Conservation (phyloP, 2,113 vertebrate species). For the Sphyrna mokarran region DNA sequence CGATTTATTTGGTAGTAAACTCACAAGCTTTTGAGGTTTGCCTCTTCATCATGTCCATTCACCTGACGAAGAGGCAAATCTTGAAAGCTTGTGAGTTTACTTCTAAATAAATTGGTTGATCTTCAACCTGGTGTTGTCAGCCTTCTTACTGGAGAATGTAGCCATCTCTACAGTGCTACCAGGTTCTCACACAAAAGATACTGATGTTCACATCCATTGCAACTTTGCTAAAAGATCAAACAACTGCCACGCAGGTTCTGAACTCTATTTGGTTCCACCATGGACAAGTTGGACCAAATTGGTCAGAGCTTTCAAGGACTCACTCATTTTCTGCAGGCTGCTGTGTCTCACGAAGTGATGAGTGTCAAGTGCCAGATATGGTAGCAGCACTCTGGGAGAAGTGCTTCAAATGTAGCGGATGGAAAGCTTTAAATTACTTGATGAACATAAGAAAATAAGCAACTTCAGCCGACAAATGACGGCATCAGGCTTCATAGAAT, state of each 20-base stretch:
- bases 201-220: not conserved
- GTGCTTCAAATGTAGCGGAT: not conserved
- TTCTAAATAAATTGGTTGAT: too few species aligned
- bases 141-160: not conserved
- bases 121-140: too few species aligned
- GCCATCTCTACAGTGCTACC: not conserved
- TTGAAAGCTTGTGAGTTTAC: too few species aligned
- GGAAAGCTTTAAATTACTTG: not conserved
- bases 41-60: too few species aligned
- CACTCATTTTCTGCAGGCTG: not conserved
- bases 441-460: too few species aligned
- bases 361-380: not conserved
- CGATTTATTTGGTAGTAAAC: too few species aligned
- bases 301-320: not conserved
- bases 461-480: not conserved
- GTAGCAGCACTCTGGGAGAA: not conserved
- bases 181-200: not conserved
- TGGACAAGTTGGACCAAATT: not conserved
- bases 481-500: too few species aligned
- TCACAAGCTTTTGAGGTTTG: too few species aligned
- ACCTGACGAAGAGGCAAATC: too few species aligned
- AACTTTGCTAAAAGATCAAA: not conserved
- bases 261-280: not conserved
- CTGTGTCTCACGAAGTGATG: not conserved
- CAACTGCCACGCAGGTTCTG: not conserved